Conservation (phyloP, 2,797 vertebrate genomes). For the Poeciliopsis presidionis region DNA sequence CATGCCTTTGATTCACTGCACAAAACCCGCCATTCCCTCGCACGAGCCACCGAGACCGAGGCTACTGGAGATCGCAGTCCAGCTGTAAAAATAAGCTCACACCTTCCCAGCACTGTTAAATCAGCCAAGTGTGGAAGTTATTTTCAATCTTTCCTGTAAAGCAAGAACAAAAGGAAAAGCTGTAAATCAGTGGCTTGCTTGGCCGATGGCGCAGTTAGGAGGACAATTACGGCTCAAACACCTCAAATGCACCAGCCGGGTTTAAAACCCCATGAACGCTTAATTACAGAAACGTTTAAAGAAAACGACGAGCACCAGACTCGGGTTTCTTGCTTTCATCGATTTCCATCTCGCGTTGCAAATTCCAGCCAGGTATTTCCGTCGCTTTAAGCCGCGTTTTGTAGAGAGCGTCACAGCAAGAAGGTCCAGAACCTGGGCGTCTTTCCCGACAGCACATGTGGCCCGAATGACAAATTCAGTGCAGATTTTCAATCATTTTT, state of each 20-base stretch:
- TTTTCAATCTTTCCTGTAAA: constrained; percentile 3
- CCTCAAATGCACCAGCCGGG: constrained; percentile 1
- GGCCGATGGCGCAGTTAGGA: constrained; percentile 11
- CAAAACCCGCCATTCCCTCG: constrained; percentile 50
- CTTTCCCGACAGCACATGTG: background rate
- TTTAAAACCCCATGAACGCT: background rate
- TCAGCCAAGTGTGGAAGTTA: background rate
- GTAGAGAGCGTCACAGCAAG: too few relatives aligned
- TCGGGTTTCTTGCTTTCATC: background rate
- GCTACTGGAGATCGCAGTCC: background rate
- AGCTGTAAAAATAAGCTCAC: background rate
- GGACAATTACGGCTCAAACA: constrained; percentile 24
- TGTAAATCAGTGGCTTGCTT: constrained; percentile 27
- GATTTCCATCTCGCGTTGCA: constrained; percentile 21
- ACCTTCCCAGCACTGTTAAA: constrained; percentile 4
- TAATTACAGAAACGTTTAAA: constrained; percentile 10
- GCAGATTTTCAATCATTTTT: background rate
- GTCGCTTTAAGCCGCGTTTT: background rate
- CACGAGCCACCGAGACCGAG: constrained; percentile 23
- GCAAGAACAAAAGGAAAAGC: constrained; percentile 24
- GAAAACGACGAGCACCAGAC: background rate
- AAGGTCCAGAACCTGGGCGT: too few relatives aligned
- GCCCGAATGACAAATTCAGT: background rate
- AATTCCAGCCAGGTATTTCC: background rate
- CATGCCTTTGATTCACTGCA: constrained; percentile 56